Percentiles rank a stretch among this genome's conserved stretches.
Evolutionary conservation across 2,797 vertebrate species (phyloP).

Genomic region (Nothura maculosa): DNA sequence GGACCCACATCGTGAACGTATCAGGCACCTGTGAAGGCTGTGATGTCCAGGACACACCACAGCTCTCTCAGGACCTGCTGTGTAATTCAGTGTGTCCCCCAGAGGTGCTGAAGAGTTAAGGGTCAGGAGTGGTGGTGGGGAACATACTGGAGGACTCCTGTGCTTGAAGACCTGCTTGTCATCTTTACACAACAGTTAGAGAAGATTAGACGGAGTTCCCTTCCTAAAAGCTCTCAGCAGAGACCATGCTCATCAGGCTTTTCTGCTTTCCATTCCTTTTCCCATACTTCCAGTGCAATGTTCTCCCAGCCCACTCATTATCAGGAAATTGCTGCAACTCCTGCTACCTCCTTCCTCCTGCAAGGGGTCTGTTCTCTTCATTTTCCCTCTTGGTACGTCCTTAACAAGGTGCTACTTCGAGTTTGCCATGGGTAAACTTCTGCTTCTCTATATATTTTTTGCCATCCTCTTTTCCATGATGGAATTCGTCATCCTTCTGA

Average conservation of each 20-base stretch:
- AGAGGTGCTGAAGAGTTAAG: background rate
- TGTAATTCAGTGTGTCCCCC: background rate
- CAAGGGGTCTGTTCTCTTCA: background rate
- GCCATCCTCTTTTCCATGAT: background rate
- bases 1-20: background rate
- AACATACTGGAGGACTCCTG: background rate
- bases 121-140: too few species aligned
- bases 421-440: background rate
- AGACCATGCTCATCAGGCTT: background rate
- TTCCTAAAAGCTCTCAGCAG: background rate
- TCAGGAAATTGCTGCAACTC: background rate
- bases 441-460: background rate
- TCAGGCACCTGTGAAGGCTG: background rate
- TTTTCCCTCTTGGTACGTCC: background rate
- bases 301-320: background rate
- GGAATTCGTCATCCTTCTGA: background rate
- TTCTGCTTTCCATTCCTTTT: background rate
- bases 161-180: background rate
- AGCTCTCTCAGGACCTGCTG: background rate
- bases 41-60: background rate
- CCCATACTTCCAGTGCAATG: rapidly evolving
- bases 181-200: background rate
- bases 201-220: background rate
- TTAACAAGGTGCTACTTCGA: background rate
- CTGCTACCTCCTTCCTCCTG: background rate